Evolutionary conservation across 2,888 invertebrate species (phyloP), one percentile per base, ranked within the genome.

Genomic region (Athrips mouffetella): DNA sequence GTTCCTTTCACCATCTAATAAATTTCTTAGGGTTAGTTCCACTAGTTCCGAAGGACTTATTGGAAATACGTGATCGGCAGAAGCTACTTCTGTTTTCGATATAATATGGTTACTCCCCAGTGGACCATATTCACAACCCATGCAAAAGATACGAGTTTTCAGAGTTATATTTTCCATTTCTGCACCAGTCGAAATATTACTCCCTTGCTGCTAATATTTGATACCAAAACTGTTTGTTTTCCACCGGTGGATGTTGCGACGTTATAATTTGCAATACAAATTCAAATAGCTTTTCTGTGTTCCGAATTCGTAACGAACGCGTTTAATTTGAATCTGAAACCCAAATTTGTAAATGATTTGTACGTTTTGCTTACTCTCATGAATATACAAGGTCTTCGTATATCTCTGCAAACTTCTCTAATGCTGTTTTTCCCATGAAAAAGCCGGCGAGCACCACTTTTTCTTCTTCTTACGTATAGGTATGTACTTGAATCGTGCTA

Each of bases 61-160:
- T 33, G 25, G 20, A 15, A 27, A 46, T 49, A 33, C 40, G 15
- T 41, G 25, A 39, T 49, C 33, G 30, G 27, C 21, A n/a, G 37
- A 11, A 18, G 16, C 7, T 29, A 27, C 21, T 16, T 25, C 25
- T 45, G 45, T 18, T 35, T 27, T 30, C 7, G 29, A 25, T 29
- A 30, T 47, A 45, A 37, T 33, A 48, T 53, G 46, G 35, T 48
- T 50, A 58, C 48, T 65, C 72, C 69, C 68, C 56, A 49, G 60
- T 53, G 62, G 57, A 57, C 57, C 61, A 67, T 73, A 63, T 54
- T 52, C 57, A 49, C 56, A 53, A 57, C 65, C 58, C 65, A 65
- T 70, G 68, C 66, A 75, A 74, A 70, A 74, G 62, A 65, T 71
- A 76, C 66, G 62, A 67, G 60, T 45, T 50, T 65, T 66, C 61